Evolutionary conservation across 2,888 invertebrate species (phyloP).

Genomic region (Clostera curtula): DNA sequence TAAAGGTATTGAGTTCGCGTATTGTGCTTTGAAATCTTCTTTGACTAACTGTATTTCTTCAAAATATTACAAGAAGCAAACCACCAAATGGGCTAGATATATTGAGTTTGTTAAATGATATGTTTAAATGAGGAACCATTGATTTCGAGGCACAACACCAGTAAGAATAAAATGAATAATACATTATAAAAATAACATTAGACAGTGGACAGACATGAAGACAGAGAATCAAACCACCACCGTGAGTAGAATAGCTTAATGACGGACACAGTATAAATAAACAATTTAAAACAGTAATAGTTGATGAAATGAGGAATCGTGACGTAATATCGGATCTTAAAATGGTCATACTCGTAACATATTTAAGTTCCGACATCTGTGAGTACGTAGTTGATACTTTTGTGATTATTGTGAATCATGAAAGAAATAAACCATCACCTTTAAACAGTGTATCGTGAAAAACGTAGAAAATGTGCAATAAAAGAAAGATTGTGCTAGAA

Average conservation of each 20-base stretch:
- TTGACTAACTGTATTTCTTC: no score
- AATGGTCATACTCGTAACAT: slow-evolving; percentile 13
- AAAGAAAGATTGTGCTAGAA: slow-evolving; percentile 47
- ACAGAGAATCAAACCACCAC: slow-evolving; percentile 71
- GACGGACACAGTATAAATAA: slow-evolving; percentile 26
- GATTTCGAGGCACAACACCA: slow-evolving; percentile 9
- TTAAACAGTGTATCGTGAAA: slow-evolving; percentile 36
- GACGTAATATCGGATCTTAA: slow-evolving; percentile 9
- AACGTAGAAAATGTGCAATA: slow-evolving; percentile 53
- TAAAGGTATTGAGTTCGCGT: no score
- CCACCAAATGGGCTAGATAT: no score
- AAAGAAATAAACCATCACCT: slow-evolving; percentile 49
- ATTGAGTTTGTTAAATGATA: no score
- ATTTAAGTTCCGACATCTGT: slow-evolving; percentile 7
- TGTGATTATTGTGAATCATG: slow-evolving; percentile 15
- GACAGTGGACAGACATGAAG: slow-evolving; percentile 38
- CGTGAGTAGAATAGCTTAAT: slow-evolving; percentile 51
- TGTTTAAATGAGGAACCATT: no score
- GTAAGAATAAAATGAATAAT: slow-evolving; percentile 14
- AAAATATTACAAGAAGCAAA: no score
- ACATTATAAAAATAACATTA: slow-evolving; percentile 21
- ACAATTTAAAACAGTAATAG: slow-evolving; percentile 13
- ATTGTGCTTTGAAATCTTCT: no score
- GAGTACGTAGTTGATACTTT: no score
- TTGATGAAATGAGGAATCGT: slow-evolving; percentile 15